Evolutionary conservation across 1,140 invertebrate species (phyloP), one percentile per base, ranked within the genome.

Genomic region (Tetramorium alpestre): DNA sequence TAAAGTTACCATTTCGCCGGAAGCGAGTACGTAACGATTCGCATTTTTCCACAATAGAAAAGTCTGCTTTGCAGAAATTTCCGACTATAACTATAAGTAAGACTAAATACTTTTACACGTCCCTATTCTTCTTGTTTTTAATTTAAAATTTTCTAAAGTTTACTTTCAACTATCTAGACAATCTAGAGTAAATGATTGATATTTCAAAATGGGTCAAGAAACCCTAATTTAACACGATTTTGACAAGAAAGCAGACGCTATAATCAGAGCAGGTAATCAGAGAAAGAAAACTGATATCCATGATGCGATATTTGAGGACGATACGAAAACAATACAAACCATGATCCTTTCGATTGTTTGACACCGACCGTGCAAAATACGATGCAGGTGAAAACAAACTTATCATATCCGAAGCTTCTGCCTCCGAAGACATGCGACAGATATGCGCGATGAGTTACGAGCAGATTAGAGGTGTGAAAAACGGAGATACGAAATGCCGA

Each of bases 371-470:
- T 51, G 82, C 10, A 76, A 54, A 33, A 67, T 44, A 38, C 78
- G 18, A 86, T 47, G 5, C 38, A 65, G 62, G 44, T 69, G 44
- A 49, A 86, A 84, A 87, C 54, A 64, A 72, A 54, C 51, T 62
- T 41, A 58, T 41, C 28, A 13, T 13, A 7, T 5, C 18, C 41
- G 49, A 38, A 70, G 22, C 62, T 49, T 69, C 22, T 67, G 49
- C 38, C 41, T 16, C 54, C 22, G n/a, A n/a, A n/a, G 33, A 33
- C 33, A 33, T 33, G 33, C 33, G 33, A 33, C 33, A 65, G 78
- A 87, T 84, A 87, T 25, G 49, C 49, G 69, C 56, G 86, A 62
- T n/a, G 60, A 77, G 16, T 87, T 87, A 72, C 44, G 47, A 62
- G 28, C 18, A 65, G 86, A 87, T 84, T 84, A 65, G 44, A 84